phyloP scores from a whole-genome alignment of 2,113 vertebrate genomes.

The Prionailurus bengalensis region DNA sequence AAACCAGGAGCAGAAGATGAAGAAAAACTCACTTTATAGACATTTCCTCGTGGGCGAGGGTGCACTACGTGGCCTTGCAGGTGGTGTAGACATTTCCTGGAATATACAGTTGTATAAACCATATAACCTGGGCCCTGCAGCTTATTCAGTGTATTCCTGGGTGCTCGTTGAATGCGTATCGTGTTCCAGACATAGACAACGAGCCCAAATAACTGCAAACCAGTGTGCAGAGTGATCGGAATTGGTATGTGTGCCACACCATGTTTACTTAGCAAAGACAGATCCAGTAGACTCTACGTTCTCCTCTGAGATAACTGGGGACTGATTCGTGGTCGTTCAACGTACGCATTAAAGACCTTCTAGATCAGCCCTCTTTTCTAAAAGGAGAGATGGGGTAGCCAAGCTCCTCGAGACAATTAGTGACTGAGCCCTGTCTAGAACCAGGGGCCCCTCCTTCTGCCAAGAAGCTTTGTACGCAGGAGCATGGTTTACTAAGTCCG shows the following conservation, averaged over 20 bases:
- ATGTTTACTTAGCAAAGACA: background rate
- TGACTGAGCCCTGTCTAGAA: background rate
- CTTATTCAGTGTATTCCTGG: accelerated
- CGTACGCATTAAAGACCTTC: background rate
- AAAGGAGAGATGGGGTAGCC: background rate
- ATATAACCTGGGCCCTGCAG: background rate
- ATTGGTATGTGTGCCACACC: accelerated
- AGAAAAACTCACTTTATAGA: background rate
- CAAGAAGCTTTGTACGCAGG: background rate
- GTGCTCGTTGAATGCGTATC: background rate
- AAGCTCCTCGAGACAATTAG: background rate
- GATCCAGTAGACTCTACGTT: background rate
- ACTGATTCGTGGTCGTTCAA: background rate
- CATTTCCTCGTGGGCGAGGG: background rate
- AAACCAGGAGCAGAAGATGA: background rate
- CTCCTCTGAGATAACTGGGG: background rate
- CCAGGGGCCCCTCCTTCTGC: background rate
- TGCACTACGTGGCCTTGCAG: background rate
- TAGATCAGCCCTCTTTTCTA: background rate
- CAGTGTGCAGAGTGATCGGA: background rate
- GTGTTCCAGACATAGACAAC: background rate
- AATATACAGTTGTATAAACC: background rate
- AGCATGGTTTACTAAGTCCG: background rate
- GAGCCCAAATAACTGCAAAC: background rate
- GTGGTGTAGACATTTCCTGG: background rate